Base-by-base conservation (phyloP, 2,797 vertebrate species). In the Enteromius thamalakanensis region DNA sequence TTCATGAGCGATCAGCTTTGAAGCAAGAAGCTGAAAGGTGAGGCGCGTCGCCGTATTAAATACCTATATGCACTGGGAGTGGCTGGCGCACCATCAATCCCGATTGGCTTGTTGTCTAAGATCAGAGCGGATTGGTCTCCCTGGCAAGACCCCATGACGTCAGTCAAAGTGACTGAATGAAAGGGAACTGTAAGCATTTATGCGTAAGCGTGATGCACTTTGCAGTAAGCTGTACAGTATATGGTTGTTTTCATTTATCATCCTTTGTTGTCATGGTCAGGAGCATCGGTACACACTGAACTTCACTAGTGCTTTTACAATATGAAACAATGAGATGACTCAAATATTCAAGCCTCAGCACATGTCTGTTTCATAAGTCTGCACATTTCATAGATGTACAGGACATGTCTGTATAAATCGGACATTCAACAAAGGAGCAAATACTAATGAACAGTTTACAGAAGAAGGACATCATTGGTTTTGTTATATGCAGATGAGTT, bases 401-500 rank as follows among this genome's bases (percentile, higher is more conserved):
- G 32, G 29, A 23, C 8, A n/a, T 19, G 26, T n/a, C 12, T 53
- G 51, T 21, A 37, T 12, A n/a, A n/a, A 53, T 74, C 17, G 1
- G 42, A 34, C 45, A 37, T 51, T 65, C 3, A n/a, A 0, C 29
- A 79, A 34, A 49, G 11, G 17, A 49, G 49, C 15, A 11, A n/a
- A 34, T 65, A 3, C 26, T 53, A 68, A 68, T 68, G 26, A 68
- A 68, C 23, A 7, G n/a, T 68, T 3, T 78, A 26, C 47, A 67
- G 65, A 3, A 67, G 10, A 34, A 78, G 26, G 10, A 65, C 10
- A 34, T 34, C 70, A n/a, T 6, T 26, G 47, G n/a, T 8, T 71
- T 49, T 79, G 58, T 76, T 60, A 42, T 76, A 32, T 79, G 45
- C 76, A 67, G 47, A 79, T 40, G 21, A 53, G 47, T 60, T 60